phyloP scores from a whole-genome alignment of 2,797 vertebrate species.

The Dendrocincla fuliginosa region DNA sequence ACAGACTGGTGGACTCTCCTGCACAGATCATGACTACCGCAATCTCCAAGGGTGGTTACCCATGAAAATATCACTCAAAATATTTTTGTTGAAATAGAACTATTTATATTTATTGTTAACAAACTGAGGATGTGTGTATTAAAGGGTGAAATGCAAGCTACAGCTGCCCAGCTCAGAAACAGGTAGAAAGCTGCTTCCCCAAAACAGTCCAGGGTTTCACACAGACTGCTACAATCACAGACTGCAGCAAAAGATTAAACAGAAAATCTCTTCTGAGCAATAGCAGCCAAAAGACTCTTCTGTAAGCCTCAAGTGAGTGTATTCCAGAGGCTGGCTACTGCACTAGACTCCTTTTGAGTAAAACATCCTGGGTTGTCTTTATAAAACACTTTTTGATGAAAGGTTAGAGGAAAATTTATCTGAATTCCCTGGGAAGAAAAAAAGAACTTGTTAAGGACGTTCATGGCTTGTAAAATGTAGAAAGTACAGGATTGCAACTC shows the following conservation, averaged over 20 bases:
- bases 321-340: not conserved
- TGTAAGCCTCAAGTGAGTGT: not conserved
- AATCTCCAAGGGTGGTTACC: not conserved
- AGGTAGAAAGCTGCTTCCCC: constrained; percentile 28
- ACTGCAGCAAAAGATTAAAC: constrained; percentile 17
- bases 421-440: not conserved
- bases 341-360: not conserved
- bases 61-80: not conserved
- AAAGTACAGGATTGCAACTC: not conserved
- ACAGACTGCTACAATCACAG: not conserved
- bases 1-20: not conserved
- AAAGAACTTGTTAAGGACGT: not conserved
- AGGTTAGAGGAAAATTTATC: not conserved
- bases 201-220: not conserved
- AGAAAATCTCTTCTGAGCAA: not conserved
- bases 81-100: not conserved
- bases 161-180: constrained; percentile 9
- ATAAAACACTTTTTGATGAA: not conserved
- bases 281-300: not conserved
- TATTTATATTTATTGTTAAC: not conserved
- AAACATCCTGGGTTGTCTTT: not conserved
- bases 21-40: not conserved
- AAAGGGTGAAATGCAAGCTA: not conserved
- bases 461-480: not conserved
- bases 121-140: not conserved